Evolutionary conservation across 2,113 vertebrate species (phyloP), one percentile per base, ranked within the genome.

Genomic region (Cathartes aura): DNA sequence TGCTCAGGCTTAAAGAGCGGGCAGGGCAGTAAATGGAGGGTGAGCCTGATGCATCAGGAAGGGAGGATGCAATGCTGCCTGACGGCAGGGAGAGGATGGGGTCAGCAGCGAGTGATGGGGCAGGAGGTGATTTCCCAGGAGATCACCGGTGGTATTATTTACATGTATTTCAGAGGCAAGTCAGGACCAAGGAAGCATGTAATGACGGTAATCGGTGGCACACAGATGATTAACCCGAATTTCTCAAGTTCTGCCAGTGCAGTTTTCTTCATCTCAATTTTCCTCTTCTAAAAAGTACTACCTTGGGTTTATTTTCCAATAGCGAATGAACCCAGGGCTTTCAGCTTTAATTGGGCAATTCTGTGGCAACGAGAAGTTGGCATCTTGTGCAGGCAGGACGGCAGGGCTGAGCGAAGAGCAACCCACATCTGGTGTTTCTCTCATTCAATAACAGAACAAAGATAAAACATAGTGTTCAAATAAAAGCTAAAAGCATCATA

Each of bases 1-100:
- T 2, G 1, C 23, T 38, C 36, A 2, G 82, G 53, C n/a, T 72
- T 23, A 15, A 12, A 3, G 63, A 59, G 60, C 0, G 0, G 18
- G 67, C 63, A 45, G 53, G 68, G 34, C 27, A 27, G 42, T 19
- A 19, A 66, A 14, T 4, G 66, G 59, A 32, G 50, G 52, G 23
- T 2, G 56, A 53, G 66, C 64, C 11, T 16, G 78, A 3, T 19
- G 27, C 76, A n/a, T 18, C 42, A 12, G 67, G 58, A 87, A 20
- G 50, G 56, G 22, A 79, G 74, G 82, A 17, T 15, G 83, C 23
- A 10, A 26, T 7, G 55, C n/a, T 74, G 32, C 60, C 62, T 7
- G n/a, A 18, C 3, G 48, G 55, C 55, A 47, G 42, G 52, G 32
- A 64, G 59, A 16, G 43, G 32, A 86, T 9, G 42, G 55, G 27